These are phyloP conservation scores for Pyrocoelia pectoralis DNA, from an alignment of 2,888 invertebrate species.

Conservation along the genomic window DNA sequence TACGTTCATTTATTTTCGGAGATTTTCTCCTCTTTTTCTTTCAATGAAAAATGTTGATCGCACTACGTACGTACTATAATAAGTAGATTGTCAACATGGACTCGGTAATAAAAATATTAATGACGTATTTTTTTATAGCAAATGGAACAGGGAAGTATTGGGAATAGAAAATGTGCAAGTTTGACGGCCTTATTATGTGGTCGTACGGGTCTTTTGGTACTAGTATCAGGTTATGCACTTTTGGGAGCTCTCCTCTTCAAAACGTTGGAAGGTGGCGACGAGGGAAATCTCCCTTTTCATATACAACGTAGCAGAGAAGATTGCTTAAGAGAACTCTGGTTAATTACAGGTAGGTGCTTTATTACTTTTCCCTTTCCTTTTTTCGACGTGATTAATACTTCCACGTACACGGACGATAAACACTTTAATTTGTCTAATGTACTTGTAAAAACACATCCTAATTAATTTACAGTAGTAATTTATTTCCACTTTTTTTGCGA, in stretches of 20 bases:
- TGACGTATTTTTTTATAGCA: slow-evolving; percentile 39
- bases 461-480: background rate
- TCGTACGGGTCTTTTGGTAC: slow-evolving; percentile 53
- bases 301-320: slow-evolving; percentile 58
- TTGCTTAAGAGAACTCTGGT: slow-evolving; percentile 78
- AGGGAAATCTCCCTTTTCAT: slow-evolving; percentile 42
- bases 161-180: slow-evolving; percentile 38
- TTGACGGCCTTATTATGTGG: slow-evolving; percentile 56
- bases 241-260: slow-evolving; percentile 57
- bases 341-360: slow-evolving; percentile 73
- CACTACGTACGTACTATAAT: background rate
- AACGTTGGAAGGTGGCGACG: slow-evolving; percentile 53
- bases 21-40: no score
- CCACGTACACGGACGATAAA: background rate
- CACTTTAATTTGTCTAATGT: background rate
- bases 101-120: background rate
- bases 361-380: background rate
- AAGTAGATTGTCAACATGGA: no score
- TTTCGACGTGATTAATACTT: background rate
- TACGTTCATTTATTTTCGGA: slow-evolving; percentile 11
- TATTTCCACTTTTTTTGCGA: background rate
- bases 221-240: slow-evolving; percentile 56
- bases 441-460: background rate
- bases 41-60: background rate
- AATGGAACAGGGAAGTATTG: slow-evolving; percentile 49